Base-by-base conservation (phyloP, 2,113 vertebrate genomes). In the Carlito syrichta region DNA sequence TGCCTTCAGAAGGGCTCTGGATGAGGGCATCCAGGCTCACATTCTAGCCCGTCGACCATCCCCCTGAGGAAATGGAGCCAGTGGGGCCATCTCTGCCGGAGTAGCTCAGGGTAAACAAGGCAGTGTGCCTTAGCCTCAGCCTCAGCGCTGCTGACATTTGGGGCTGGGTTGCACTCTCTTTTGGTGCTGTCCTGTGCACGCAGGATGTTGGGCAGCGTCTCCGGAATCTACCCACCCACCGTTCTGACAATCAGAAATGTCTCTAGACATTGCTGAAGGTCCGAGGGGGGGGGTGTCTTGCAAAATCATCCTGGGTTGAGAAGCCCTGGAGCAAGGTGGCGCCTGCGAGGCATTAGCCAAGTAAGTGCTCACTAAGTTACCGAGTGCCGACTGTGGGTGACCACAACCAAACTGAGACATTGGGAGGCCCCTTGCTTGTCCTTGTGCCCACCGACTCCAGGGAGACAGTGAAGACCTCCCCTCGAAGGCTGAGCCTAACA, bases 121-220 rank as follows among this genome's bases (percentile, higher is more conserved):
- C n/a, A n/a, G n/a, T n/a, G n/a, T n/a, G n/a, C n/a, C n/a, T n/a
- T n/a, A 40, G n/a, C 7, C 4, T 62, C 50, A 13, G 1, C 6
- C 56, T 20, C 20, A 0, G 86, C 13, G 9, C 19, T 7, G 2
- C 2, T 35, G 48, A 35, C 9, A 0, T 27, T 58, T 2, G 30
- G 52, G 30, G 14, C 17, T 0, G 0, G 35, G 3, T 32, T 4
- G 2, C 10, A n/a, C 45, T 40, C 25, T 11, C 2, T 14, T 1
- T 3, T 50, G 25, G 38, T 54, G 52, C 6, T 35, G 12, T 27
- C 38, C 66, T 4, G 11, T 76, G 56, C 17, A 2, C 62, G 20
- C 12, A 40, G 88, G 27, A 22, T 73, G 32, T 25, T 35, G 19
- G 23, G n/a, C 32, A 50, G 45, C 74, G 30, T 6, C n/a, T 17